Conservation (phyloP, 2,888 invertebrate species). For the Cataglyphis cursor region DNA sequence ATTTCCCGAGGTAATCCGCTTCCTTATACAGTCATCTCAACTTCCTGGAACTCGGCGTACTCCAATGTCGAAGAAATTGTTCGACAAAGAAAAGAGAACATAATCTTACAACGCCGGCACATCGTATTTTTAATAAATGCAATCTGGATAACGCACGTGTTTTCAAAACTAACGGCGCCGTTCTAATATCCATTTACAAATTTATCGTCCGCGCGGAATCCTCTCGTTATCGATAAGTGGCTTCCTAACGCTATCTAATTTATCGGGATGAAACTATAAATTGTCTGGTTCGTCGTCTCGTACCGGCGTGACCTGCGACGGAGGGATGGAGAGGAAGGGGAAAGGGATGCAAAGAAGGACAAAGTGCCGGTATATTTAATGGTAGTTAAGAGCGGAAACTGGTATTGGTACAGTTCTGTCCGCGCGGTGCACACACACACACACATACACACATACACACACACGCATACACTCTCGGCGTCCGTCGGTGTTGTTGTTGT, state of each 20-base stretch:
- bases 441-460: no score
- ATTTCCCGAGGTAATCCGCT: constrained; percentile 22
- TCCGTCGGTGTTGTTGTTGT: constrained; percentile 38
- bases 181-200: constrained; percentile 39
- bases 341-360: constrained; percentile 69
- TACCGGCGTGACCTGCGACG: constrained; percentile 42
- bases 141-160: constrained; percentile 2
- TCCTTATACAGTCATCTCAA: constrained; percentile 13
- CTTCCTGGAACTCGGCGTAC: constrained; percentile 12
- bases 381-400: constrained; percentile 73
- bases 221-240: constrained; percentile 66
- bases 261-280: constrained; percentile 70
- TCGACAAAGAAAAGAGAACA: neutral
- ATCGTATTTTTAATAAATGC: constrained; percentile 19
- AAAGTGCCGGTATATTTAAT: constrained; percentile 79
- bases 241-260: constrained; percentile 61
- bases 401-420: constrained; percentile 79
- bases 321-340: neutral
- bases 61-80: neutral
- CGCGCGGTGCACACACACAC: constrained; percentile 56
- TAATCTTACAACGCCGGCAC: neutral
- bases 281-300: constrained; percentile 52
- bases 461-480: constrained; percentile 2
- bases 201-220: constrained; percentile 34
- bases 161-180: constrained; percentile 16